Conservation (phyloP, 2,797 vertebrate genomes). For the Scomberomorus guttatus region DNA sequence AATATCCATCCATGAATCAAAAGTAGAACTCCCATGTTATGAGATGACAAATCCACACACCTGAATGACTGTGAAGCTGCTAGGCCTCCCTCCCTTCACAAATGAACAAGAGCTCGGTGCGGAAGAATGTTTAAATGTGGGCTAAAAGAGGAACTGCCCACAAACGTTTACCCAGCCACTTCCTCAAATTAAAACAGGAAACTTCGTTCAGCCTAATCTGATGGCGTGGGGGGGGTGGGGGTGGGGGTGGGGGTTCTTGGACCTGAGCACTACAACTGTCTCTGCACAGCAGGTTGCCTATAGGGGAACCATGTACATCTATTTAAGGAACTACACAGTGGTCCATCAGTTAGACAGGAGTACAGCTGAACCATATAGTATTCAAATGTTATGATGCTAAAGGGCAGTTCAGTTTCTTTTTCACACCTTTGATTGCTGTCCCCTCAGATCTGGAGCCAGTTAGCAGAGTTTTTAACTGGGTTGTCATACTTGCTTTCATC, state of each 20-base stretch:
- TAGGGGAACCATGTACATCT: slow-evolving; percentile 60
- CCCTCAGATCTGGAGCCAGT: neutral
- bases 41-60: slow-evolving; percentile 64
- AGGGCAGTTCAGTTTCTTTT: neutral
- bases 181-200: slow-evolving; percentile 86
- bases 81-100: slow-evolving; percentile 38
- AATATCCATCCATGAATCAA: neutral
- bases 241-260: neutral
- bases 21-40: slow-evolving; percentile 7
- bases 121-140: slow-evolving; percentile 80
- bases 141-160: slow-evolving; percentile 85
- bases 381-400: slow-evolving; percentile 33
- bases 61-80: slow-evolving; percentile 60
- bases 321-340: slow-evolving; percentile 65
- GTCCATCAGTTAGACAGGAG: neutral
- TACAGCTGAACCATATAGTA: slow-evolving; percentile 21
- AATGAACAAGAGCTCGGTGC: slow-evolving; percentile 55
- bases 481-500: slow-evolving; percentile 3
- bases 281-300: slow-evolving; percentile 37
- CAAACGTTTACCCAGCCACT: slow-evolving; percentile 82
- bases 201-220: slow-evolving; percentile 72
- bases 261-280: slow-evolving; percentile 47
- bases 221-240: slow-evolving; percentile 25
- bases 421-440: neutral
- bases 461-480: neutral